Evolutionary conservation across 1,140 invertebrate species (phyloP).

Genomic region (Sogatella furcifera): DNA sequence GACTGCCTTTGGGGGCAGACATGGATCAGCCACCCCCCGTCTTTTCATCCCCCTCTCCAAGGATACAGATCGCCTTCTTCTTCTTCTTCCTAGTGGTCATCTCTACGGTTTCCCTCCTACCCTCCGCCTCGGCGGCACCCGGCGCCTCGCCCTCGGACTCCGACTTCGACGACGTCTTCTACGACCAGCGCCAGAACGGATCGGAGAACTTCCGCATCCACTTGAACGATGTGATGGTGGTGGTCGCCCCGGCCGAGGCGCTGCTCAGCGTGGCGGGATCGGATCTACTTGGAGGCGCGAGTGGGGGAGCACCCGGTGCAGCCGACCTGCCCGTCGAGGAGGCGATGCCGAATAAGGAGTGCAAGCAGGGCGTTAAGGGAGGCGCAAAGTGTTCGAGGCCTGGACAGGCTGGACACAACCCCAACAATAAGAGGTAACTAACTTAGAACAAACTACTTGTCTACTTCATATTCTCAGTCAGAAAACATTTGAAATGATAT

Average conservation of each 20-base stretch:
- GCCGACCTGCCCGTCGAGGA: neutral
- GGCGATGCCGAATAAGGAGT: neutral
- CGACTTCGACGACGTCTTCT: conserved; percentile 23
- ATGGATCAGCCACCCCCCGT: no score
- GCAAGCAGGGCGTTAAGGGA: neutral
- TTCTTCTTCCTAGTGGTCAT: no score
- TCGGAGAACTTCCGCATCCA: conserved; percentile 53
- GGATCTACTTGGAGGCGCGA: neutral
- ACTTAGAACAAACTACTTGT: no score
- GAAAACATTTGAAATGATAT: no score
- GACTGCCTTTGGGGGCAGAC: no score
- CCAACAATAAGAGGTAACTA: no score
- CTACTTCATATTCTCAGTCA: no score
- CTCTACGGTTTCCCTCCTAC: no score
- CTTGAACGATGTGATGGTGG: conserved; percentile 49
- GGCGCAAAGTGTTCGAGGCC: no score
- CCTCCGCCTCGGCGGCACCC: neutral
- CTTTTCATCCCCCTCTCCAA: no score
- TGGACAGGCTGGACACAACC: no score
- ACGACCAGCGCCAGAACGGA: conserved; percentile 59
- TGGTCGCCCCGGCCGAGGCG: conserved; percentile 47
- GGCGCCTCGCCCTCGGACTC: neutral
- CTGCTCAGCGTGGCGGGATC: conserved; percentile 1
- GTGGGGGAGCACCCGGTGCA: neutral
- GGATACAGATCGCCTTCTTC: no score